phyloP scores from a whole-genome alignment of 2,797 vertebrate species.

The Diplodus sargus region DNA sequence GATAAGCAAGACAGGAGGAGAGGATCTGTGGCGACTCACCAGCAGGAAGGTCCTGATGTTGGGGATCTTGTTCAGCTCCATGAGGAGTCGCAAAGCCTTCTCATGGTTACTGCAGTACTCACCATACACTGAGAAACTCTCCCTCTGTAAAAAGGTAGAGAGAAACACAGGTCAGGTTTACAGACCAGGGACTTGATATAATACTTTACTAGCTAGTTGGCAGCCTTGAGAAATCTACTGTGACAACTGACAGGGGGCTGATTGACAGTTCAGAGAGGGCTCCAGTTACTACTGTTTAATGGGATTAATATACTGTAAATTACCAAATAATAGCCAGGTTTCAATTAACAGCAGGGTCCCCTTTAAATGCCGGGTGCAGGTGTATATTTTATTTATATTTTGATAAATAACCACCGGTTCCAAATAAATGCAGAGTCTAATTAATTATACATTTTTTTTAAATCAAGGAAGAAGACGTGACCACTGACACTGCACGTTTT shows the following conservation, averaged over 20 bases:
- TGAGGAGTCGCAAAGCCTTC: conserved; percentile 95
- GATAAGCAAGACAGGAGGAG: not conserved
- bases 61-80: conserved; percentile 98
- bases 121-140: conserved; percentile 94
- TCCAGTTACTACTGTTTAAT: conserved; percentile 18
- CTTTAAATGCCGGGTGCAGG: too few species aligned
- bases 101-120: conserved; percentile 99
- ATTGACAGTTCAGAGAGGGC: conserved; percentile 14
- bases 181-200: not conserved
- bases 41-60: conserved; percentile 93
- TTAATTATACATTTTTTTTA: too few species aligned
- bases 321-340: too few species aligned
- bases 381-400: too few species aligned
- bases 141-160: conserved; percentile 86
- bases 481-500: too few species aligned
- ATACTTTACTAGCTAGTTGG: conserved; percentile 11
- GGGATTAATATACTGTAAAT: not conserved
- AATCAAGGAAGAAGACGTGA: too few species aligned
- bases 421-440: too few species aligned
- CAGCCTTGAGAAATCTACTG: conserved; percentile 5
- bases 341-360: too few species aligned
- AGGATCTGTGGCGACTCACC: conserved; percentile 84
- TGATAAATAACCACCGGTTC: too few species aligned
- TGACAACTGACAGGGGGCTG: not conserved
- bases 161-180: conserved; percentile 36